Percentiles rank a stretch among this genome's conserved stretches.
Evolutionary conservation across 2,888 invertebrate species (phyloP).

Genomic region (Hyalella azteca): DNA sequence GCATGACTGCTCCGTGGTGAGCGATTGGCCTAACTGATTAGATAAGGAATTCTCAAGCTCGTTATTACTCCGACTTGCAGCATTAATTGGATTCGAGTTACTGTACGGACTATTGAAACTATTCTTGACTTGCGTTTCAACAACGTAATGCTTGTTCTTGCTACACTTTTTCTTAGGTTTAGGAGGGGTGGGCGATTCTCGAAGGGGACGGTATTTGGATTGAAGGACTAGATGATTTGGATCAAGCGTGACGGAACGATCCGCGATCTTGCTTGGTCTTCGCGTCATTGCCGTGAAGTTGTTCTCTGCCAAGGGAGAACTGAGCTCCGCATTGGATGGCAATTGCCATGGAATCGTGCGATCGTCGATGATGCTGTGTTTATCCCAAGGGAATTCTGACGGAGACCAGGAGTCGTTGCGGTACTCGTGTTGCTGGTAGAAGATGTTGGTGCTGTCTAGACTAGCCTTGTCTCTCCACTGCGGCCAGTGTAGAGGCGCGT

Average conservation of each 20-base stretch:
- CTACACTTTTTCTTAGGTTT: constrained; percentile 36
- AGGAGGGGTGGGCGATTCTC: constrained; percentile 29
- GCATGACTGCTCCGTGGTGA: not conserved
- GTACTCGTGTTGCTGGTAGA: constrained; percentile 30
- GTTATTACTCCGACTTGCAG: not conserved
- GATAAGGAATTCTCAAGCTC: constrained; percentile 9
- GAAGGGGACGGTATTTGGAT: constrained; percentile 31
- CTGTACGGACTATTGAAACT: not conserved
- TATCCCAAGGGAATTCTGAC: constrained; percentile 29
- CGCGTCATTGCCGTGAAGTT: not conserved
- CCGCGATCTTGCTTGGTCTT: not conserved
- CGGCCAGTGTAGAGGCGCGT: constrained; percentile 2
- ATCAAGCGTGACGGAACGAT: constrained; percentile 19
- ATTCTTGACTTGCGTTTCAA: constrained; percentile 6
- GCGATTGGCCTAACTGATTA: constrained; percentile 5
- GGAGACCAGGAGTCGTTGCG: not conserved
- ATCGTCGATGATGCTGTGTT: constrained; percentile 20
- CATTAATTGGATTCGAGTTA: not conserved
- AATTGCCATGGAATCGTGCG: constrained; percentile 17
- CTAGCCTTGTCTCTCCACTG: not conserved
- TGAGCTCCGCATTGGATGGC: not conserved
- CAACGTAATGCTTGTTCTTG: not conserved
- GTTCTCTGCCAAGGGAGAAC: not conserved
- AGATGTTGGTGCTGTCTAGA: not conserved
- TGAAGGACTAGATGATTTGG: constrained; percentile 7